phyloP scores from a whole-genome alignment of 92 coral and sea anemone species.

The Meandrina meandrites region DNA sequence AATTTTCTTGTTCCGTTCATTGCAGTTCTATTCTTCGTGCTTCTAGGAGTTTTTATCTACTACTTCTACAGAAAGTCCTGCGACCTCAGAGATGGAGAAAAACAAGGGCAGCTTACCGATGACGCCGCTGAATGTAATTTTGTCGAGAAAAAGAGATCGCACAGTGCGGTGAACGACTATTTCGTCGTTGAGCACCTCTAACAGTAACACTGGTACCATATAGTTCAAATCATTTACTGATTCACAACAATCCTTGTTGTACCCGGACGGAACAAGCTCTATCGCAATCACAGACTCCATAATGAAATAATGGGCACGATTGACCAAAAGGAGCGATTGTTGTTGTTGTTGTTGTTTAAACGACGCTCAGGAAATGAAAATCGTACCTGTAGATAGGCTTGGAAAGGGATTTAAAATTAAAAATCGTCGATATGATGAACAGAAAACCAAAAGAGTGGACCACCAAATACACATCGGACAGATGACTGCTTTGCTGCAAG shows the following conservation, averaged over 20 bases:
- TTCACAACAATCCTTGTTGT: neutral
- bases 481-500: too few species aligned
- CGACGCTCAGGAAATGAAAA: neutral
- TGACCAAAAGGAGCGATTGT: too few species aligned
- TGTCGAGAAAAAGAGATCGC: neutral
- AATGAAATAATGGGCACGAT: too few species aligned
- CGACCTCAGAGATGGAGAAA: too few species aligned
- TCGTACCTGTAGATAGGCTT: neutral
- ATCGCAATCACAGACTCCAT: neutral
- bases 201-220: neutral
- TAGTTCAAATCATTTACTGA: neutral
- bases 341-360: too few species aligned
- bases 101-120: neutral
- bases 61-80: neutral
- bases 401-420: neutral
- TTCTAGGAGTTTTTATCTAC: constrained; percentile 4
- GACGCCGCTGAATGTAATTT: neutral
- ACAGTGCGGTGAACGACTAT: constrained; percentile 8
- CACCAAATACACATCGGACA: neutral
- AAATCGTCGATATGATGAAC: neutral
- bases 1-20: constrained; percentile 16
- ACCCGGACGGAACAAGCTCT: neutral
- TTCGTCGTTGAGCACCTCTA: constrained; percentile 19
- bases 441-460: neutral
- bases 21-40: constrained; percentile 20